Conservation (phyloP, 2,888 invertebrate genomes). For the Neocrepidodera transversa region DNA sequence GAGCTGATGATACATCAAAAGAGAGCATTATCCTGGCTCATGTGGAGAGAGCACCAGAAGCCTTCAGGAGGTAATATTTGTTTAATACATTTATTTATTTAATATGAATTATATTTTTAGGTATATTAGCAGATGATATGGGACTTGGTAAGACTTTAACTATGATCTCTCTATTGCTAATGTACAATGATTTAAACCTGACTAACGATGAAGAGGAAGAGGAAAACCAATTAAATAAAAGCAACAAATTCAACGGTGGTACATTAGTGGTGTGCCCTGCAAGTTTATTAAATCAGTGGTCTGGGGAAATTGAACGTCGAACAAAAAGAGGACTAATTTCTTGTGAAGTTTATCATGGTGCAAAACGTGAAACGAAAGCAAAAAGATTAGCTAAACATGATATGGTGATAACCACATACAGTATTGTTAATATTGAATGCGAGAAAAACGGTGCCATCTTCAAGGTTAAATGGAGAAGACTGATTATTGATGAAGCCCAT, state of each 20-base stretch:
- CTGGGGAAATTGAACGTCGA: slow-evolving; percentile 74
- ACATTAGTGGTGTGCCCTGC: slow-evolving; percentile 94
- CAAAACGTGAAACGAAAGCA: slow-evolving; percentile 70
- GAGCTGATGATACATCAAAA: slow-evolving; percentile 83
- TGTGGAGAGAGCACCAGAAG: slow-evolving; percentile 84
- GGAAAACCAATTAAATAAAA: slow-evolving; percentile 29
- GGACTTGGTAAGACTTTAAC: slow-evolving; percentile 85
- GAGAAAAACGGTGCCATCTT: slow-evolving; percentile 68
- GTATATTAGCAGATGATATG: slow-evolving; percentile 75
- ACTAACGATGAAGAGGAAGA: slow-evolving; percentile 45
- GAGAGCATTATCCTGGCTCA: slow-evolving; percentile 86
- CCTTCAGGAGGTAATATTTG: slow-evolving; percentile 73
- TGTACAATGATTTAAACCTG: slow-evolving; percentile 60
- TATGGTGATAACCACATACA: slow-evolving; percentile 90
- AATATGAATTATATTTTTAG: slow-evolving; percentile 35
- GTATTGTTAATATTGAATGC: slow-evolving; percentile 71
- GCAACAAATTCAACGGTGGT: slow-evolving; percentile 56
- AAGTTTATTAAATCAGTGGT: slow-evolving; percentile 91
- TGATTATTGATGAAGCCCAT: slow-evolving; percentile 95
- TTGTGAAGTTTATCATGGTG: slow-evolving; percentile 82
- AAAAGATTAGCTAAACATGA: slow-evolving; percentile 73
- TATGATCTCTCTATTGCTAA: slow-evolving; percentile 77
- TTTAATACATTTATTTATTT: slow-evolving; percentile 61
- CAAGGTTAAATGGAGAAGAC: slow-evolving; percentile 81
- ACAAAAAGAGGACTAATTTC: slow-evolving; percentile 68